A percentile compares a stretch with the other conserved stretches of the same genome.
Conservation (phyloP, 1,140 invertebrate species). For the Zaprionus kolodkinae region DNA sequence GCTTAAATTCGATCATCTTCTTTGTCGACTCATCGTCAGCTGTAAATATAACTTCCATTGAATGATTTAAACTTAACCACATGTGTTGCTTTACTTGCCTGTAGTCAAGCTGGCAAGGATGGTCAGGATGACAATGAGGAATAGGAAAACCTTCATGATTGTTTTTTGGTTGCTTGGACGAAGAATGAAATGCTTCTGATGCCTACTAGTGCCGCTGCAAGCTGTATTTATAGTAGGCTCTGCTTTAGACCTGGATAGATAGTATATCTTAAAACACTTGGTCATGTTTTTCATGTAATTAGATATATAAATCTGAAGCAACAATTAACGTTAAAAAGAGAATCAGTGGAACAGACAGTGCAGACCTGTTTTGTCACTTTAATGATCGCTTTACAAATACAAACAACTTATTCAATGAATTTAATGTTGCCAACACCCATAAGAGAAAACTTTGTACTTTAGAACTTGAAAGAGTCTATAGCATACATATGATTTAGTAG, state of each 20-base stretch:
- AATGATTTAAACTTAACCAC: background rate
- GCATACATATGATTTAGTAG: background rate
- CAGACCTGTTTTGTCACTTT: background rate
- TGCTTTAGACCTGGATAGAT: background rate
- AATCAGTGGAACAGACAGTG: background rate
- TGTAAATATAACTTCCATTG: background rate
- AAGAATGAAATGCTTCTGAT: conserved; percentile 48
- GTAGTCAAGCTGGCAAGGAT: conserved; percentile 47
- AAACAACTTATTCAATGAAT: background rate
- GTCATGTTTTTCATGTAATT: background rate
- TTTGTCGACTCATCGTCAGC: background rate
- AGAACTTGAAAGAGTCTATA: too few species aligned
- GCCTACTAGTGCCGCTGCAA: background rate
- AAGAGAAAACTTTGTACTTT: too few species aligned
- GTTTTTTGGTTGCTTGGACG: conserved; percentile 38
- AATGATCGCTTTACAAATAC: background rate
- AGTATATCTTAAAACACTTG: background rate
- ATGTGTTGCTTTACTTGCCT: conserved; percentile 38
- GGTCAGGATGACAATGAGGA: conserved; percentile 46
- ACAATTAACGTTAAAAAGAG: background rate
- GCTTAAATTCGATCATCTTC: background rate
- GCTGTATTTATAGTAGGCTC: conserved; percentile 44
- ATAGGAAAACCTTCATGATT: conserved; percentile 52
- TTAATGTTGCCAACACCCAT: background rate
- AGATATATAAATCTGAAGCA: background rate